Conservation (phyloP, 2,888 invertebrate species). For the Hirtodrosophila cameraria region DNA sequence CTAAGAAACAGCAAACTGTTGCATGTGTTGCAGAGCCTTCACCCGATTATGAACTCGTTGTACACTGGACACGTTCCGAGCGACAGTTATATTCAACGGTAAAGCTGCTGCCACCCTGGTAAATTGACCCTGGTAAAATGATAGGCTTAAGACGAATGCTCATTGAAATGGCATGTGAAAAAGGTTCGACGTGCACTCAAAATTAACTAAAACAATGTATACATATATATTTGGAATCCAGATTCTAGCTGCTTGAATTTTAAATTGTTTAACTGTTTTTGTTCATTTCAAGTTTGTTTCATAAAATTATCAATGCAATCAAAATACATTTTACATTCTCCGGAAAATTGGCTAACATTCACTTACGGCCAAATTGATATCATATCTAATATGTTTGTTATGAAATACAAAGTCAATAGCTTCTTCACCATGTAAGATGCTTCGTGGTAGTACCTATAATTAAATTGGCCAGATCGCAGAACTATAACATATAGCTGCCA, state of each 20-base stretch:
- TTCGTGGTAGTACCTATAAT: no score
- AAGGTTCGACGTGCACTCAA: neutral
- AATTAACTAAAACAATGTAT: neutral
- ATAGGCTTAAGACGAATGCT: no score
- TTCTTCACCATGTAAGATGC: no score
- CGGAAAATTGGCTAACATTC: no score
- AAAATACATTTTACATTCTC: no score
- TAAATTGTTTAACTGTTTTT: conserved; percentile 1
- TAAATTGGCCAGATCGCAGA: no score
- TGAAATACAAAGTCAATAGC: no score
- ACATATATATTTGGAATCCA: neutral
- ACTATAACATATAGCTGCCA: no score
- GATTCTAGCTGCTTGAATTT: neutral
- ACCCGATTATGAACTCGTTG: conserved; percentile 17
- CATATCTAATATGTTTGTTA: no score
- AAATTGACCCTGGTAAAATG: conserved; percentile 51
- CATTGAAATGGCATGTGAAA: neutral
- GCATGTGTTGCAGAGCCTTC: neutral
- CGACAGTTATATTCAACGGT: conserved; percentile 30
- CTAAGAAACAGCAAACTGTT: neutral
- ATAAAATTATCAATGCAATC: no score
- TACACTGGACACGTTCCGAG: conserved; percentile 58
- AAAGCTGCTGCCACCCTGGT: conserved; percentile 61
- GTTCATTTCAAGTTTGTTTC: no score
- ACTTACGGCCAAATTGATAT: no score